Evolutionary conservation across 2,113 vertebrate genomes (phyloP).

Genomic region (Crotalus helleri): DNA sequence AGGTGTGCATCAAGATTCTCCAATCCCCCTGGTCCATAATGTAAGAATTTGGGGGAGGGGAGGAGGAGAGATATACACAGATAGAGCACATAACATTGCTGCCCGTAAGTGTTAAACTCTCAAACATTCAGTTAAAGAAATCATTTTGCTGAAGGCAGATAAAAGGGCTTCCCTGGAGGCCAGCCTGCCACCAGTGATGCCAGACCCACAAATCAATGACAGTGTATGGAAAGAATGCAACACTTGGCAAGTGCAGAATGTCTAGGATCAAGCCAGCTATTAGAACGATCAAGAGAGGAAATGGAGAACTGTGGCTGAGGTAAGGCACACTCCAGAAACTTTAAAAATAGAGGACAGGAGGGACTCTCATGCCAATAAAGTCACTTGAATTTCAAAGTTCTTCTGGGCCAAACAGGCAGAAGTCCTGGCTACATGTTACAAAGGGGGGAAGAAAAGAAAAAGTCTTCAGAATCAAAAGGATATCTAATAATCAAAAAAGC

Average conservation of each 20-base stretch:
- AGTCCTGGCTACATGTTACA: neutral
- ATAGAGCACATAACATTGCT: neutral
- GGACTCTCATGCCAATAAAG: neutral
- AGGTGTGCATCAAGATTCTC: neutral
- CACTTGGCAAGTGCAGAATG: neutral
- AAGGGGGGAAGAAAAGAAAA: neutral
- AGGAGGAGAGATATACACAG: neutral
- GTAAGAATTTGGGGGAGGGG: neutral
- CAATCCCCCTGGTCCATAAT: neutral
- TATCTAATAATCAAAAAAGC: neutral
- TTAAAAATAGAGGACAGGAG: neutral
- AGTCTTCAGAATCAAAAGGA: neutral
- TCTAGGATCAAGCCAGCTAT: slow-evolving; percentile 1
- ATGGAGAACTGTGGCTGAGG: neutral
- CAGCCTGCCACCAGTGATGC: neutral
- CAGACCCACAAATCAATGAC: slow-evolving; percentile 45
- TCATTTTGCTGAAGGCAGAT: neutral
- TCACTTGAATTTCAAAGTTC: neutral
- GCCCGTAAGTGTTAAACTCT: neutral
- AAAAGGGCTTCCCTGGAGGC: slow-evolving; percentile 16
- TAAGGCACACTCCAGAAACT: neutral
- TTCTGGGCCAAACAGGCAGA: neutral
- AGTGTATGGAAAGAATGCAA: slow-evolving; percentile 55
- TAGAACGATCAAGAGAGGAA: neutral
- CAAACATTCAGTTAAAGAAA: neutral